A percentile compares a stretch with the other conserved stretches of the same genome.
These are phyloP conservation scores for Cotesia typhae DNA, from an alignment of 1,140 invertebrate genomes.

Conservation along the genomic window DNA sequence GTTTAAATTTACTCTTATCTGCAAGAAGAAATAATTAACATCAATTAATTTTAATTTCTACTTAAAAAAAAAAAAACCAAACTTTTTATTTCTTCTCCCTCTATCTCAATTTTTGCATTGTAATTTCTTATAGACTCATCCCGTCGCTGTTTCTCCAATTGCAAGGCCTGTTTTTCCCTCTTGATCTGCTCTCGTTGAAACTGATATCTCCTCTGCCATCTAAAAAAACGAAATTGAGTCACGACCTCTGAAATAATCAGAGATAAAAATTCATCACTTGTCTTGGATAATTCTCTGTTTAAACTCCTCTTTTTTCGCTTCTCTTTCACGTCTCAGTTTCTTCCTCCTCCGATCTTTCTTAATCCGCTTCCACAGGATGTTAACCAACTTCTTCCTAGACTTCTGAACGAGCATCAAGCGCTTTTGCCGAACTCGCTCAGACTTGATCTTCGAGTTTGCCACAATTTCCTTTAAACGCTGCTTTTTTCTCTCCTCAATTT, in stretches of 20 bases:
- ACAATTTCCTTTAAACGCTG: constrained; percentile 23
- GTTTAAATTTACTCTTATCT: constrained; percentile 35
- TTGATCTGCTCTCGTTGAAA: constrained; percentile 46
- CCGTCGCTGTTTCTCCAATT: constrained; percentile 38
- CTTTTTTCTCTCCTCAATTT: constrained; percentile 28
- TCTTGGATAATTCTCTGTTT: constrained; percentile 40
- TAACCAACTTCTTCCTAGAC: constrained; percentile 29
- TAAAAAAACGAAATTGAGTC: constrained; percentile 30
- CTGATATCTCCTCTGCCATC: constrained; percentile 48
- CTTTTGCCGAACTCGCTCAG: constrained; percentile 29
- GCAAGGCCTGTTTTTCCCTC: constrained; percentile 44
- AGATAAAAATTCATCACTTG: constrained; percentile 37
- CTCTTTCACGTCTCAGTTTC: constrained; percentile 32
- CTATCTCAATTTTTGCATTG: constrained; percentile 46
- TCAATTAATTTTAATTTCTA: background rate
- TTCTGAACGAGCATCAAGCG: background rate
- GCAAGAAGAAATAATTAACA: too few species aligned
- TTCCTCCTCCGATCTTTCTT: constrained; percentile 35
- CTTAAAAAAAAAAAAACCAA: constrained; percentile 27
- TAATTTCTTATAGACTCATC: constrained; percentile 50
- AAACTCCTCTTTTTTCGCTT: constrained; percentile 34
- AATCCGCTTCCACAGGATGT: constrained; percentile 22
- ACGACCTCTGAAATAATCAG: constrained; percentile 14
- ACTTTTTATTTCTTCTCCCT: constrained; percentile 46
- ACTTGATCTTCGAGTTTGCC: constrained; percentile 27